phyloP scores from a whole-genome alignment of 2,888 invertebrate species.

The Mythimna pallens region DNA sequence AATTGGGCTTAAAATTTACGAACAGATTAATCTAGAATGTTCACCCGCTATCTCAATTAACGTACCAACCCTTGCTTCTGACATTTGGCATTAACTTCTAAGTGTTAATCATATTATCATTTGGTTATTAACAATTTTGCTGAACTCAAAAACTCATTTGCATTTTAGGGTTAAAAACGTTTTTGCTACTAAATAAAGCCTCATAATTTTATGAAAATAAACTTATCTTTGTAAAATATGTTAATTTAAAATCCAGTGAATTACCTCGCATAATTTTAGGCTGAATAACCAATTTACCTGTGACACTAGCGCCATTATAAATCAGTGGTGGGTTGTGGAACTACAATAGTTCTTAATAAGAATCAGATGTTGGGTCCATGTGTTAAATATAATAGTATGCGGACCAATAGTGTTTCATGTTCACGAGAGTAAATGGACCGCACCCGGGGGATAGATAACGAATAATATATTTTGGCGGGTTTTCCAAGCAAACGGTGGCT shows the following conservation, averaged over 20 bases:
- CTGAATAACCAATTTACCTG: constrained; percentile 24
- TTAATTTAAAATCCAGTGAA: constrained; percentile 12
- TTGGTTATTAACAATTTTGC: constrained; percentile 5
- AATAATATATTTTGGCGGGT: constrained; percentile 85
- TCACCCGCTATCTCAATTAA: constrained; percentile 41
- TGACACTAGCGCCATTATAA: constrained; percentile 39
- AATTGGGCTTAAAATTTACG: constrained; percentile 47
- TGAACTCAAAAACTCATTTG: constrained; percentile 27
- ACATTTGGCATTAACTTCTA: constrained; percentile 29
- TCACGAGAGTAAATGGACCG: constrained; percentile 72
- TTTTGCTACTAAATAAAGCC: constrained; percentile 11
- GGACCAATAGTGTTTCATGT: constrained; percentile 74
- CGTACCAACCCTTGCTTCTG: constrained; percentile 24
- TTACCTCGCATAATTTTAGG: constrained; percentile 17
- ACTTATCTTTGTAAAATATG: constrained; percentile 28
- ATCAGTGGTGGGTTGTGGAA: constrained; percentile 29
- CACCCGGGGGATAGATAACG: constrained; percentile 83
- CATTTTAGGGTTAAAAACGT: constrained; percentile 14
- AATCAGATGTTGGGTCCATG: constrained; percentile 53
- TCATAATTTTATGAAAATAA: constrained; percentile 27
- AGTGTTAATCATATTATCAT: constrained; percentile 41
- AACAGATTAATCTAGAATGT: constrained; percentile 43
- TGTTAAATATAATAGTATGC: constrained; percentile 73
- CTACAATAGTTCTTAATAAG: constrained; percentile 45
- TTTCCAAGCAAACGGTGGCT: constrained; percentile 74